phyloP scores from a whole-genome alignment of 2,888 invertebrate genomes.

The Hoplodrina ambigua region DNA sequence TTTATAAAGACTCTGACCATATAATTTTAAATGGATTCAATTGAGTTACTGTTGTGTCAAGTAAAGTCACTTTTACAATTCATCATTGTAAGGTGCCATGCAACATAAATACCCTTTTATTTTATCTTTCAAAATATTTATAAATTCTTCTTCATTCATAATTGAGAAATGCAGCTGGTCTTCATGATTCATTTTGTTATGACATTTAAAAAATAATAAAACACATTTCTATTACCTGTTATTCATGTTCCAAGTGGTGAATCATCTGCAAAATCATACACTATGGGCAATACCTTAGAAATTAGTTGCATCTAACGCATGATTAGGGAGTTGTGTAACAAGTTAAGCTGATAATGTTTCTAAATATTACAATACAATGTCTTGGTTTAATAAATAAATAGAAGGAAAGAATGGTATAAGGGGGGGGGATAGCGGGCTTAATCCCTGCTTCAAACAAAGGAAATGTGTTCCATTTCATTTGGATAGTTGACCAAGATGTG shows the following conservation, averaged over 20 bases:
- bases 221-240: constrained; percentile 30
- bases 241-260: constrained; percentile 31
- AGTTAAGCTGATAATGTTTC: constrained; percentile 9
- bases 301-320: background rate
- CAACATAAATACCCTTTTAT: background rate
- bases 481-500: constrained; percentile 9
- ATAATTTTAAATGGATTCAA: background rate
- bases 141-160: background rate
- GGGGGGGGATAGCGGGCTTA: background rate
- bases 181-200: constrained; percentile 19
- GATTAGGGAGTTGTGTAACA: constrained; percentile 5
- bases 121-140: background rate
- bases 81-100: background rate
- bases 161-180: background rate
- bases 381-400: background rate
- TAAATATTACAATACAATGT: constrained; percentile 20
- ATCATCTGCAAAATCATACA: constrained; percentile 2
- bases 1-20: constrained; percentile 4
- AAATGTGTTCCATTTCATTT: constrained; percentile 2
- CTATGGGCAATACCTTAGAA: constrained; percentile 5
- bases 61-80: constrained; percentile 7
- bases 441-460: no score
- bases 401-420: background rate
- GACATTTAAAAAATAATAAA: constrained; percentile 10
- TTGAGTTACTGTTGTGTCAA: background rate